Conservation (phyloP, 2,113 vertebrate species). For the Dasypus novemcinctus region DNA sequence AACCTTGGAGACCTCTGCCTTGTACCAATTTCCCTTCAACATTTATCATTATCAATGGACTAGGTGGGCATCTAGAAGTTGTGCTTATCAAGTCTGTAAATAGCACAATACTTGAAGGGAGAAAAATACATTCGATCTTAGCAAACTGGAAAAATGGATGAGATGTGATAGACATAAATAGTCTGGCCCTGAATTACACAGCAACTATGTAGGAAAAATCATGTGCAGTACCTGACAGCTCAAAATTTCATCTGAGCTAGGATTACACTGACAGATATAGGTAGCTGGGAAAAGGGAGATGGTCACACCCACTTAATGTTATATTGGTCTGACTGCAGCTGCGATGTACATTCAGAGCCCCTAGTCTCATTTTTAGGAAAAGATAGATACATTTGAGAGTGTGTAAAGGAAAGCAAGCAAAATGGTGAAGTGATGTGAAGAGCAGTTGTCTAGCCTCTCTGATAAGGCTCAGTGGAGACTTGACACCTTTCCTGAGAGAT, state of each 20-base stretch:
- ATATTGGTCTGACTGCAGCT: not conserved
- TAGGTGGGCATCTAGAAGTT: not conserved
- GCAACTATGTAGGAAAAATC: not conserved
- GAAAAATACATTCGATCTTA: not conserved
- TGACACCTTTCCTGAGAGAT: not conserved
- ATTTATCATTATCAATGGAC: conserved; percentile 13
- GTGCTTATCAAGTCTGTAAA: not conserved
- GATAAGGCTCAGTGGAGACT: not conserved
- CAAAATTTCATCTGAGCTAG: not conserved
- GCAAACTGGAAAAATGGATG: not conserved
- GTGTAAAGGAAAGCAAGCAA: not conserved
- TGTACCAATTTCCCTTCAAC: not conserved
- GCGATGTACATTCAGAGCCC: not conserved
- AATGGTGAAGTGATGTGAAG: not conserved
- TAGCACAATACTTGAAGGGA: not conserved
- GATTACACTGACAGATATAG: not conserved
- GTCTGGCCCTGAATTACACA: not conserved
- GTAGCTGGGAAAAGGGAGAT: not conserved
- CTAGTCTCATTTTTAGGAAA: not conserved
- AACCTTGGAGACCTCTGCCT: not conserved
- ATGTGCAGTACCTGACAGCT: not conserved
- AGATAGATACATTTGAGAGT: not conserved
- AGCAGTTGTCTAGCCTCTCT: not conserved
- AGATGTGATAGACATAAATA: not conserved
- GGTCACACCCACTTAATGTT: not conserved